Percentiles rank a stretch among this genome's conserved stretches.
These are phyloP conservation scores for Philhelius pedissequus DNA, from an alignment of 2,888 invertebrate species.

Conservation along the genomic window DNA sequence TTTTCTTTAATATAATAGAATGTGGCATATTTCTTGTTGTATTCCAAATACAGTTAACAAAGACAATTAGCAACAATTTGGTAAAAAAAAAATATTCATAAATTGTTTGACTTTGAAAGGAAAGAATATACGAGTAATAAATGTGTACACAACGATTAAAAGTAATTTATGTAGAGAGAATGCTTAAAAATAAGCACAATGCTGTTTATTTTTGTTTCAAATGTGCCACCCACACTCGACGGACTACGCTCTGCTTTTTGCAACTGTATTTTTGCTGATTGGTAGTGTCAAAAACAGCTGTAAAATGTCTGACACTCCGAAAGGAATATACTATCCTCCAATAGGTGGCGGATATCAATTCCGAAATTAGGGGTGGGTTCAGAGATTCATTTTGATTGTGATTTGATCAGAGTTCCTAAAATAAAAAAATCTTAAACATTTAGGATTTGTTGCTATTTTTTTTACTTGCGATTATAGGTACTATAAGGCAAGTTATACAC, in stretches of 20 bases:
- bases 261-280: not conserved
- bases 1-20: not conserved
- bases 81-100: not conserved
- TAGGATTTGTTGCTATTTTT: too few species aligned
- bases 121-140: slow-evolving; percentile 22
- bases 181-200: slow-evolving; percentile 58
- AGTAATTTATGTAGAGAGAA: slow-evolving; percentile 14
- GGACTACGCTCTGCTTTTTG: too few species aligned
- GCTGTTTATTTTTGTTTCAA: slow-evolving; percentile 61
- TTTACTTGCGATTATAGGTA: too few species aligned
- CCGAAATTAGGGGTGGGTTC: not conserved
- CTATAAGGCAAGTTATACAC: too few species aligned
- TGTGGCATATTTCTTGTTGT: not conserved
- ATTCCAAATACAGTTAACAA: not conserved
- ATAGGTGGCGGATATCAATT: not conserved
- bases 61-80: not conserved
- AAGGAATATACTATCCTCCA: not conserved
- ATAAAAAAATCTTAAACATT: too few species aligned
- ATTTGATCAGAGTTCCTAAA: too few species aligned
- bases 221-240: slow-evolving; percentile 43
- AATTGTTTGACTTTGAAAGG: not conserved
- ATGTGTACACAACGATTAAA: slow-evolving; percentile 23
- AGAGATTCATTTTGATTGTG: too few species aligned
- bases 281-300: not conserved
- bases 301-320: not conserved